Percentiles rank a stretch among this genome's conserved stretches.
These are phyloP conservation scores for Gadopsis marmoratus DNA, from an alignment of 2,797 vertebrate genomes.

Conservation along the genomic window DNA sequence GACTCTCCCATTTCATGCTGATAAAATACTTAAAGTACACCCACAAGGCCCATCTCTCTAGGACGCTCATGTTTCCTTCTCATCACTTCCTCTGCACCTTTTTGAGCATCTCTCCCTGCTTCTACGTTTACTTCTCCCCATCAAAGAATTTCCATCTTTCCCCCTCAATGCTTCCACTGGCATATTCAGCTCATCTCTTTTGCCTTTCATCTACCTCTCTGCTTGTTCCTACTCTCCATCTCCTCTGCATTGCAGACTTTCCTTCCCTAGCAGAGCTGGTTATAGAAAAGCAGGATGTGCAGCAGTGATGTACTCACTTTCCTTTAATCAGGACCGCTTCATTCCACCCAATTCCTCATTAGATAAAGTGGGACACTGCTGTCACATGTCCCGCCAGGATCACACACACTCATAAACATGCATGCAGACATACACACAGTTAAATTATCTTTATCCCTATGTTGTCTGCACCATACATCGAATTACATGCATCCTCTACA, in stretches of 20 bases:
- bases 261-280: conserved; percentile 36
- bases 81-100: conserved; percentile 39
- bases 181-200: conserved; percentile 60
- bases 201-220: conserved; percentile 75
- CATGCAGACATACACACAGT: conserved; percentile 17
- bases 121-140: conserved; percentile 28
- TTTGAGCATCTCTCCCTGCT: conserved; percentile 6
- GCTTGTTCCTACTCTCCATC: conserved; percentile 54
- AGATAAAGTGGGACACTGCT: conserved; percentile 58
- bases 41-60: conserved; percentile 38
- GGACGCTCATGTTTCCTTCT: conserved; percentile 21
- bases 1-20: conserved; percentile 29
- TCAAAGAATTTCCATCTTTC: conserved; percentile 52
- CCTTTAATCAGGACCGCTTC: conserved; percentile 59
- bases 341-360: conserved; percentile 38
- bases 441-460: conserved; percentile 25
- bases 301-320: conserved; percentile 41
- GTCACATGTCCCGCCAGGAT: conserved; percentile 42
- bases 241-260: conserved; percentile 77
- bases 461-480: not conserved
- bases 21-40: conserved; percentile 31
- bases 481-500: not conserved
- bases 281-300: conserved; percentile 36
- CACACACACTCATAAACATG: conserved; percentile 10
- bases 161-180: conserved; percentile 39